Percentiles rank a stretch among this genome's conserved stretches.
phyloP scores from a whole-genome alignment of 2,113 vertebrate genomes.

The Erythrocercus mccallii region DNA sequence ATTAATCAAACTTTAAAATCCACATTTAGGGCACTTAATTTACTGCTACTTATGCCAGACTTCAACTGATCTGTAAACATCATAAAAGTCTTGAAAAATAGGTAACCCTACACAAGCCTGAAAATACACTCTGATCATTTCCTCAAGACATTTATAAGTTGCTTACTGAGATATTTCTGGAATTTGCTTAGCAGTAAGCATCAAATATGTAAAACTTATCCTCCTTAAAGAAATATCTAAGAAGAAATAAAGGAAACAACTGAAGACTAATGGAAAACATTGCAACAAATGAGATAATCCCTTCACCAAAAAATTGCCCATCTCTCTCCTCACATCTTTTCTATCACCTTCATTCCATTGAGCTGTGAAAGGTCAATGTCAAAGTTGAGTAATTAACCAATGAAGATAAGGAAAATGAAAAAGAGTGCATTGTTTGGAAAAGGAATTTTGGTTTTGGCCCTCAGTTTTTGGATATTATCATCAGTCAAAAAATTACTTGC shows the following conservation, averaged over 20 bases:
- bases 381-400: not conserved
- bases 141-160: not conserved
- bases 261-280: not conserved
- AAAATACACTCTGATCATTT: not conserved
- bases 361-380: not conserved
- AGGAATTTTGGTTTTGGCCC: not conserved
- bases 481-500: not conserved
- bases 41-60: not conserved
- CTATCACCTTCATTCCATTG: not conserved
- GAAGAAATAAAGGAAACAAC: not conserved
- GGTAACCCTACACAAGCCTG: not conserved
- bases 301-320: not conserved
- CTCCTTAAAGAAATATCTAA: not conserved
- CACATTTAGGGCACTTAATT: not conserved
- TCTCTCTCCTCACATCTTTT: not conserved
- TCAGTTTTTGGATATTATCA: not conserved
- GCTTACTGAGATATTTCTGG: not conserved
- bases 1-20: conserved; percentile 26
- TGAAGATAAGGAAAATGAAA: not conserved
- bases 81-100: not conserved
- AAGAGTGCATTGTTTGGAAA: not conserved
- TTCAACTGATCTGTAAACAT: not conserved
- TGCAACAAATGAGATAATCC: not conserved
- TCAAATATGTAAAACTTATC: not conserved
- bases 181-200: not conserved